Percentiles rank a stretch among this genome's conserved stretches.
Conservation (phyloP, 2,113 vertebrate species). For the Crotophaga sulcirostris region DNA sequence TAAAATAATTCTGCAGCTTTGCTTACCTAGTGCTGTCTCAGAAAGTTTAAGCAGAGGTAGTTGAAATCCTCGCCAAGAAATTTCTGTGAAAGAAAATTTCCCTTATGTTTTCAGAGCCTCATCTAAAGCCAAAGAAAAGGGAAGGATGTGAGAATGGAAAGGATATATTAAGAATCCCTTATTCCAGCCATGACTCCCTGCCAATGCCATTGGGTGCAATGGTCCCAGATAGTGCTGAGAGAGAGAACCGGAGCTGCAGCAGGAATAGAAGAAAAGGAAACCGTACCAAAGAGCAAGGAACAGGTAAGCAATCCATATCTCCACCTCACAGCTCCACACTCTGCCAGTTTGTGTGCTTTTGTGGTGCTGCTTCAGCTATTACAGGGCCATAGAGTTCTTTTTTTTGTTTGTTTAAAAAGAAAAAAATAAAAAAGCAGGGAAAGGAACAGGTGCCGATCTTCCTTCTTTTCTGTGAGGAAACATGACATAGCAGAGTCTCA, state of each 20-base stretch:
- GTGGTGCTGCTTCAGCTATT: not conserved
- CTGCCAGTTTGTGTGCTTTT: not conserved
- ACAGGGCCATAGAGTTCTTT: not conserved
- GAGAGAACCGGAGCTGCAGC: not conserved
- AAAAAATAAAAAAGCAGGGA: not conserved
- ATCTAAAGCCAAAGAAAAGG: not conserved
- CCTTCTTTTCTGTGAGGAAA: not conserved
- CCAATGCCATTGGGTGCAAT: not conserved
- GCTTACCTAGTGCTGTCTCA: not conserved
- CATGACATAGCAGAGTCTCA: conserved; percentile 30
- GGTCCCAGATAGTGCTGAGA: not conserved
- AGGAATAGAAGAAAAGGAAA: not conserved
- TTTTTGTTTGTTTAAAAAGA: not conserved
- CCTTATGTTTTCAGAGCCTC: not conserved
- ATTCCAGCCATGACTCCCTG: not conserved
- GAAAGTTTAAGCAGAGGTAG: not conserved
- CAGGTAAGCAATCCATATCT: not conserved
- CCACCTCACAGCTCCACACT: not conserved
- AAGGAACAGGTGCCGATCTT: not conserved
- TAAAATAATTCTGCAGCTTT: not conserved
- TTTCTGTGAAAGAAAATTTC: not conserved
- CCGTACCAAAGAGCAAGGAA: not conserved
- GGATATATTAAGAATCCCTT: not conserved
- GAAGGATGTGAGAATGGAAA: not conserved
- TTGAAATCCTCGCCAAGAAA: not conserved